phyloP scores from a whole-genome alignment of 2,888 invertebrate species.

The Lysandra coridon region DNA sequence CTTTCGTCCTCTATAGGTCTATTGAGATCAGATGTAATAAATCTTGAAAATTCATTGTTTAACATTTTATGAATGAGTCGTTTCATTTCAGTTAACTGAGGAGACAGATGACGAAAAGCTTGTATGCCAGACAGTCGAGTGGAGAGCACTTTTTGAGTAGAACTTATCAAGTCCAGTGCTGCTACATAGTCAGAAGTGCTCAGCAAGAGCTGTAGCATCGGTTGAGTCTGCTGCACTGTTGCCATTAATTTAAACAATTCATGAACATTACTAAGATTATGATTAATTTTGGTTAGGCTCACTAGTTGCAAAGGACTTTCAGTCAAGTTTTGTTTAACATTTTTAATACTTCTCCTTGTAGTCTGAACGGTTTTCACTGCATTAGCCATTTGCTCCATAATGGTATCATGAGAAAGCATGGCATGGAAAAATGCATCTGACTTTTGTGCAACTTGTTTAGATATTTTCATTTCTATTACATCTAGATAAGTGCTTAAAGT shows the following conservation, averaged over 20 bases:
- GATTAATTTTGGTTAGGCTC: slow-evolving; percentile 83
- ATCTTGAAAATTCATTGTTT: slow-evolving; percentile 95
- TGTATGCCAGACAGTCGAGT: slow-evolving; percentile 95
- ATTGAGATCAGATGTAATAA: slow-evolving; percentile 94
- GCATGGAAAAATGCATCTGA: slow-evolving; percentile 99
- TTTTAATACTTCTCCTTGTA: slow-evolving; percentile 87
- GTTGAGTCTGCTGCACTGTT: slow-evolving; percentile 98
- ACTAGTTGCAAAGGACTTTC: slow-evolving; percentile 89
- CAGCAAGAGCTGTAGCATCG: slow-evolving; percentile 95
- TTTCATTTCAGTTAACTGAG: slow-evolving; percentile 97
- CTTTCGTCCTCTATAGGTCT: slow-evolving; percentile 83
- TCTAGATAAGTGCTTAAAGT: slow-evolving; percentile 96
- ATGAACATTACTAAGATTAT: slow-evolving; percentile 83
- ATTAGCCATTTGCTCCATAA: slow-evolving; percentile 95
- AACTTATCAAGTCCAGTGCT: slow-evolving; percentile 96
- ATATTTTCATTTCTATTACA: slow-evolving; percentile 95
- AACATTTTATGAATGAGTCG: slow-evolving; percentile 98
- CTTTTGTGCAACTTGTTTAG: slow-evolving; percentile 95
- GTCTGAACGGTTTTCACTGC: slow-evolving; percentile 88
- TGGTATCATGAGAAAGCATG: slow-evolving; percentile 98
- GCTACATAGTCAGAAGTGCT: slow-evolving; percentile 98
- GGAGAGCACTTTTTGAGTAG: slow-evolving; percentile 95
- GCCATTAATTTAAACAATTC: slow-evolving; percentile 94
- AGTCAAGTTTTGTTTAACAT: slow-evolving; percentile 89
- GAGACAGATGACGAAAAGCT: slow-evolving; percentile 96